A percentile compares a stretch with the other conserved stretches of the same genome.
Conservation (phyloP, 2,113 vertebrate genomes). For the Psephotus haematonotus region DNA sequence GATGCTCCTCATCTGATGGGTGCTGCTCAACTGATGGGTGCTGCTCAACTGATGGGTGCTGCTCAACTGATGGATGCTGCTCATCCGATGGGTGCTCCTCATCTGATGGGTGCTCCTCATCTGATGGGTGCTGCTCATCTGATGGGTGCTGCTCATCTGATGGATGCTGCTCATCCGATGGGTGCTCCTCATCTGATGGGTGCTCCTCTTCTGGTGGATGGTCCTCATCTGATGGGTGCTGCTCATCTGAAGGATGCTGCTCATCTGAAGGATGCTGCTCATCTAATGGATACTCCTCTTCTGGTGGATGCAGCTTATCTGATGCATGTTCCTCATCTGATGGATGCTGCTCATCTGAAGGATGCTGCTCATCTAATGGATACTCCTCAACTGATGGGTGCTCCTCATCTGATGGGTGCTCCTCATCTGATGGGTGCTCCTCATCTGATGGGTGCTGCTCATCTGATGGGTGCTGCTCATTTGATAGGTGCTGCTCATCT, state of each 20-base stretch:
- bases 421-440: background rate
- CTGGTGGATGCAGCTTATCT: background rate
- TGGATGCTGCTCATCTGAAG: fast-evolving
- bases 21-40: too few species aligned
- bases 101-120: too few species aligned
- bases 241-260: fast-evolving
- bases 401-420: fast-evolving
- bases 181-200: fast-evolving
- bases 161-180: too few species aligned
- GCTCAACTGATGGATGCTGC: too few species aligned
- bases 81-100: too few species aligned
- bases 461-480: fast-evolving
- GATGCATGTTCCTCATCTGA: too few species aligned
- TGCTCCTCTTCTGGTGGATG: fast-evolving
- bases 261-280: background rate
- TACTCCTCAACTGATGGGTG: fast-evolving
- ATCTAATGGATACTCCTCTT: background rate
- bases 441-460: fast-evolving
- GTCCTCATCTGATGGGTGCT: fast-evolving
- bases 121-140: too few species aligned
- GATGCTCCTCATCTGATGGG: fast-evolving
- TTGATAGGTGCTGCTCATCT: fast-evolving
- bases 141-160: too few species aligned
- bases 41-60: fast-evolving
- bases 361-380: fast-evolving